Conservation (phyloP, 2,888 invertebrate species). For the Limnephilus rhombicus region DNA sequence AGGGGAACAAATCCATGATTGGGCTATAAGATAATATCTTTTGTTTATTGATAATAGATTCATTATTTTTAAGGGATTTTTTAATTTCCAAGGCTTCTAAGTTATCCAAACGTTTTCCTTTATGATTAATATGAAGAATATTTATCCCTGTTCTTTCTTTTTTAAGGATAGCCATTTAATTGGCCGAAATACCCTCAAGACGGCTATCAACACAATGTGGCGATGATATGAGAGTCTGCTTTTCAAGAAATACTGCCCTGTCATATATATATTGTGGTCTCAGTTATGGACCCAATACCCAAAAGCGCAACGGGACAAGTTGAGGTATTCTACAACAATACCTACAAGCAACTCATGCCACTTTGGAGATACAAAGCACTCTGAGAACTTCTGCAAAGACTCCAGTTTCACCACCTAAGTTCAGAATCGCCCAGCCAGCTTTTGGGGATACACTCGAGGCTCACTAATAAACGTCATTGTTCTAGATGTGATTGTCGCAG, state of each 20-base stretch:
- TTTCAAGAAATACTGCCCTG: background rate
- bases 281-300: background rate
- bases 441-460: background rate
- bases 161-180: background rate
- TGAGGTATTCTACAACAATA: background rate
- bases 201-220: too few species aligned
- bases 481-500: background rate
- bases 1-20: too few species aligned
- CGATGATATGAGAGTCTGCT: background rate
- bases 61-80: too few species aligned
- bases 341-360: background rate
- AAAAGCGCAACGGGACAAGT: background rate
- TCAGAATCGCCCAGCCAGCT: background rate
- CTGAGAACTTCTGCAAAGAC: background rate
- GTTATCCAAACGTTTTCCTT: too few species aligned
- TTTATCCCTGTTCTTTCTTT: too few species aligned
- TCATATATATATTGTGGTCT: background rate
- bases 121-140: too few species aligned
- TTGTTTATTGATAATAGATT: too few species aligned
- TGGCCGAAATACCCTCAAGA: background rate
- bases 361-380: background rate
- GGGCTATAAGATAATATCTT: too few species aligned
- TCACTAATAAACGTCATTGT: background rate
- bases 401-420: background rate
- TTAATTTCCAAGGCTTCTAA: too few species aligned